Base-by-base conservation (phyloP, 2,888 invertebrate species). In the Erebia ligea region DNA sequence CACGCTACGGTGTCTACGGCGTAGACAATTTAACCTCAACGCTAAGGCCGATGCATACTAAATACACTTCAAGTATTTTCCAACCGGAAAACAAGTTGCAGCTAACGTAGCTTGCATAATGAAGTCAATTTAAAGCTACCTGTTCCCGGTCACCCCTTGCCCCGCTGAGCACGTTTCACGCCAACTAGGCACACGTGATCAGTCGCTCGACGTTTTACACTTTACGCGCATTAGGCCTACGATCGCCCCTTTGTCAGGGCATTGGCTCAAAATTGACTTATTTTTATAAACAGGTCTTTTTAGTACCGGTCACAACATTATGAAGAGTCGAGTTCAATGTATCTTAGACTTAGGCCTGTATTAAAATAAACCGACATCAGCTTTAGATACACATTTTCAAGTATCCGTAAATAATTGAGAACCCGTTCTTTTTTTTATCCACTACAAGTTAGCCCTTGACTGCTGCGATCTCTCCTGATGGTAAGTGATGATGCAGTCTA, bases 201-300 rank as follows among this genome's bases (percentile, higher is more conserved):
- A 79, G 66, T 79, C 78, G 77, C 72, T 76, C 76, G 68, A 77
- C 77, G 77, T 78, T 81, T 82, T 78, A 81, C 81, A 81, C 79
- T 82, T 83, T 77, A 82, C 80, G 82, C 83, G 77, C 77, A 77
- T 80, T 83, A 82, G 80, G 82, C 80, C 81, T 81, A 81, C 76
- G 69, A 72, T 66, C 76, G 68, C 77, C 82, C 82, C 82, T 84
- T 84, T 82, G 82, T 81, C 71, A 74, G 80, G 79, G 69, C 80
- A 74, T 77, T 78, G 79, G 78, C 76, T 73, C 73, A 73, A 76
- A 76, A 76, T 71, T 71, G 62, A 71, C 69, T 70, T 76, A 73
- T 76, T 76, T 77, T 76, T 77, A 73, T 71, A 75, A 68, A 73
- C 62, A 50, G 10, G 54, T 13, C 34, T 66, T 19, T 56, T 71